Evolutionary conservation across 1,140 invertebrate species (phyloP).

Genomic region (Wasmannia auropunctata): DNA sequence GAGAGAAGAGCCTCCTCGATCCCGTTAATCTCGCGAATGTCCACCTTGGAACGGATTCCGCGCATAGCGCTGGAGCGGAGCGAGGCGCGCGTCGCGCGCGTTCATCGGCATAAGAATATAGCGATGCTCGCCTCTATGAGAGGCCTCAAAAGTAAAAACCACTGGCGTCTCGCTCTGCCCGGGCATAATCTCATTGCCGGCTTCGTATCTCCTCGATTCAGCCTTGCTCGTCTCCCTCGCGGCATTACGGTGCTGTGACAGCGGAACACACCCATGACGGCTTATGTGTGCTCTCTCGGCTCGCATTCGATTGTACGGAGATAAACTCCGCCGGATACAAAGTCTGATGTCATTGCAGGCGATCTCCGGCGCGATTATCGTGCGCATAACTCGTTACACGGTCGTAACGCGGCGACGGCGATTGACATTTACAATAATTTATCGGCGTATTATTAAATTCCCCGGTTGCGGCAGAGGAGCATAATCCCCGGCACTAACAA

Average conservation of each 20-base stretch:
- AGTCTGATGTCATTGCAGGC: constrained; percentile 63
- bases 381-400: constrained; percentile 26
- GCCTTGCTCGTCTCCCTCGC: constrained; percentile 22
- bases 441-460: constrained; percentile 63
- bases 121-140: background rate
- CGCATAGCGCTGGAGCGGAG: constrained; percentile 28
- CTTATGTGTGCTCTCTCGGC: constrained; percentile 49
- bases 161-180: background rate
- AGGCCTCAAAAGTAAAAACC: background rate
- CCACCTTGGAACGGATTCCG: constrained; percentile 61
- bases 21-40: constrained; percentile 52
- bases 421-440: constrained; percentile 71
- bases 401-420: constrained; percentile 43
- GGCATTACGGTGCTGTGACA: constrained; percentile 44
- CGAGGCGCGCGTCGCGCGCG: constrained; percentile 24
- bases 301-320: constrained; percentile 55
- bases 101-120: constrained; percentile 25
- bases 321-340: constrained; percentile 53
- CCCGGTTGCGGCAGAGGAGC: constrained; percentile 20
- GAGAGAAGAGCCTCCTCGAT: constrained; percentile 37
- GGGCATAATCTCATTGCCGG: background rate
- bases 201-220: constrained; percentile 29
- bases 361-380: constrained; percentile 58
- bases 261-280: constrained; percentile 60
- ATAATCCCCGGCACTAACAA: constrained; percentile 59